These are phyloP conservation scores for Vespertilio murinus DNA, from an alignment of 2,797 vertebrate genomes.

Conservation along the genomic window DNA sequence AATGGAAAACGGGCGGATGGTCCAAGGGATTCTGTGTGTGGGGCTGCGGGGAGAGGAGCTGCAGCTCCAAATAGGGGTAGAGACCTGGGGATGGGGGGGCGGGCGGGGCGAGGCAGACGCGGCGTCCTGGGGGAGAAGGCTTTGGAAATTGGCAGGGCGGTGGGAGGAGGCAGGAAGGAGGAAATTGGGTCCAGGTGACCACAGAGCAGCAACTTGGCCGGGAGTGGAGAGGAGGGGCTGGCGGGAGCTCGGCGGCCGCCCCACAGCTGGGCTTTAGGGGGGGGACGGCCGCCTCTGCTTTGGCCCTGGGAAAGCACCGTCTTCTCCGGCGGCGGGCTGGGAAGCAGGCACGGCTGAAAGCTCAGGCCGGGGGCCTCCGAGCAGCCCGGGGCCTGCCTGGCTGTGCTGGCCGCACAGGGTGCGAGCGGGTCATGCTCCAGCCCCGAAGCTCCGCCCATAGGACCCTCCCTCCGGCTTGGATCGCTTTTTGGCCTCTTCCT, in stretches of 20 bases:
- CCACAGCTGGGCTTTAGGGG: constrained; percentile 47
- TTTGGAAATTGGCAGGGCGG: constrained; percentile 71
- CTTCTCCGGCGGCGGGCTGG: constrained; percentile 54
- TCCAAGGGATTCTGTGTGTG: constrained; percentile 61
- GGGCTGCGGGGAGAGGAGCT: constrained; percentile 43
- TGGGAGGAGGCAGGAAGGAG: constrained; percentile 77
- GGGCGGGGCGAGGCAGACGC: background rate
- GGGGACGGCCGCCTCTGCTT: constrained; percentile 10
- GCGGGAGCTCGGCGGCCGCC: constrained; percentile 55
- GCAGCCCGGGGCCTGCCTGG: background rate
- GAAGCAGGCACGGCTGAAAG: background rate
- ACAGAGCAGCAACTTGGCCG: constrained; percentile 75
- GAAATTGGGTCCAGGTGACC: constrained; percentile 81
- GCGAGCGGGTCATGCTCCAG: background rate
- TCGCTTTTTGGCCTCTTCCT: constrained; percentile 38
- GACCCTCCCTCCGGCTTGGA: background rate
- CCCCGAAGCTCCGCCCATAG: background rate
- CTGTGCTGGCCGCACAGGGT: background rate
- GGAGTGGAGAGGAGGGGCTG: constrained; percentile 55
- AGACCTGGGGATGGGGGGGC: background rate
- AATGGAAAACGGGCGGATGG: constrained; percentile 66
- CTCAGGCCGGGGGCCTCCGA: background rate
- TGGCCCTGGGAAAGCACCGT: constrained; percentile 39
- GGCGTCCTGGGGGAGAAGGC: constrained; percentile 68
- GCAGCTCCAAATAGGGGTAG: constrained; percentile 29